Base-by-base conservation (phyloP, 2,113 vertebrate species). In the Bombycilla garrulus region DNA sequence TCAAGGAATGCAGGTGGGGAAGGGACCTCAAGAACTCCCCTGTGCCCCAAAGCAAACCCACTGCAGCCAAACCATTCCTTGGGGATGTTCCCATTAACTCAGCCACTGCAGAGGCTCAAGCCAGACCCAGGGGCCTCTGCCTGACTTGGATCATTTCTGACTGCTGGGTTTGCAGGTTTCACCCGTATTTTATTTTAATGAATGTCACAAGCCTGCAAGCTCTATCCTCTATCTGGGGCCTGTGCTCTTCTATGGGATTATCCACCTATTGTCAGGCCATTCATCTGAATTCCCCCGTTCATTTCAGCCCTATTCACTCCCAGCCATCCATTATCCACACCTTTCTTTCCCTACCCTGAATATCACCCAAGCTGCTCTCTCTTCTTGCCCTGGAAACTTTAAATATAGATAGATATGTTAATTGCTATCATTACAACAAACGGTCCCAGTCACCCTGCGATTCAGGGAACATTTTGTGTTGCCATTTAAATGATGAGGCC, bases 361-460 rank as follows among this genome's bases (percentile, higher is more conserved):
- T 80, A 93, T 96, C 95, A 83, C 50, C 81, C 94, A 92, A 19
- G 44, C 35, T 91, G 91, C 96, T 97, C 91, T 88, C 92, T 97
- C 92, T 96, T 88, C 91, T 90, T 78, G 66, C 88, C 86, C 91
- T 97, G 97, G 81, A 97, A 98, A 97, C 96, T 96, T 95, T 92
- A 96, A 97, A 91, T 96, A 91, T 96, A 91, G 92, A 92, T 94
- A 95, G 96, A 96, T 96, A 95, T 97, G 96, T 97, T 98, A 98
- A 98, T 98, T 94, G 95, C 70, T 95, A 91, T 96, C 96, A 97
- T 98, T 97, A 94, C 95, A 95, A 96, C 95, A 97, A 97, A 96
- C 11, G 62, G 97, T 94, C 95, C 96, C 90, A 95, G 95, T 97
- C 96, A 96, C 86, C 67, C 81, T 88, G 94, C 86, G 93, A 93